A percentile compares a stretch with the other conserved stretches of the same genome.
phyloP scores from a whole-genome alignment of 1,140 invertebrate genomes.

The Pseudomyrmex sp. region DNA sequence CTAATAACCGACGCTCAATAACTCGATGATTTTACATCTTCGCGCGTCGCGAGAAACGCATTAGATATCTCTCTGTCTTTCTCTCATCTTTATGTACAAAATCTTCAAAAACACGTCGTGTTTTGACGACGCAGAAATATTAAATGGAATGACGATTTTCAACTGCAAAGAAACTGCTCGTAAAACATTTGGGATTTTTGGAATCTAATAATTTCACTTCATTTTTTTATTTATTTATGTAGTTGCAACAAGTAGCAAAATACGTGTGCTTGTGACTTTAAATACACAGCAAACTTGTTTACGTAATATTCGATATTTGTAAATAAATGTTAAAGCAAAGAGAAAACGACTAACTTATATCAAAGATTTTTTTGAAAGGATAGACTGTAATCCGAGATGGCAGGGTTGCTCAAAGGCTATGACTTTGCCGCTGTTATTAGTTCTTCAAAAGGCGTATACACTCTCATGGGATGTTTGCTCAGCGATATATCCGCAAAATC shows the following conservation, averaged over 20 bases:
- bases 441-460: conserved; percentile 14
- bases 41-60: not conserved
- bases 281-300: too few relatives aligned
- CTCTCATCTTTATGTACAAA: too few relatives aligned
- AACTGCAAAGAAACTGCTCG: not conserved
- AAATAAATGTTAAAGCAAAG: not conserved
- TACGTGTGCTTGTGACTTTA: too few relatives aligned
- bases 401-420: conserved; percentile 37
- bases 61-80: not conserved
- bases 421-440: conserved; percentile 54
- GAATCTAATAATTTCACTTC: not conserved
- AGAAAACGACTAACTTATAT: not conserved
- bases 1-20: conserved; percentile 21
- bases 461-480: conserved; percentile 49
- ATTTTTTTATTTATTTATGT: not conserved
- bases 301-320: not conserved
- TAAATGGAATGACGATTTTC: not conserved
- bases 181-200: not conserved
- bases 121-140: not conserved
- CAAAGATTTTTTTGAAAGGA: conserved; percentile 18
- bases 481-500: conserved; percentile 54
- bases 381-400: conserved; percentile 31
- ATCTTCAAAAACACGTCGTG: not conserved
- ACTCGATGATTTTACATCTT: not conserved
- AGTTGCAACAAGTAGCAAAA: too few relatives aligned